Base-by-base conservation (phyloP, 2,888 invertebrate species). In the Charanyca ferruginea region DNA sequence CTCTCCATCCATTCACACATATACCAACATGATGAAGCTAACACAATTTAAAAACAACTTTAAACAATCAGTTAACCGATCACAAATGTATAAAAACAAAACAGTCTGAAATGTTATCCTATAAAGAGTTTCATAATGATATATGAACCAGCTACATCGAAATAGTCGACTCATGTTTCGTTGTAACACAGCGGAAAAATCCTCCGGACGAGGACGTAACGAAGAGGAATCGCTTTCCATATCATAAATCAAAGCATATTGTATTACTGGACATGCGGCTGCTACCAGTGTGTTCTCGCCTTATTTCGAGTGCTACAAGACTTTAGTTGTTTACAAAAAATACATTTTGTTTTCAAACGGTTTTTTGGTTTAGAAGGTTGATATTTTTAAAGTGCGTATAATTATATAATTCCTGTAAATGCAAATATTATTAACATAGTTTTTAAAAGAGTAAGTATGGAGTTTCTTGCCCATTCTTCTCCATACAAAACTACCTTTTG, bases 181-280 rank as follows among this genome's bases (percentile, higher is more conserved):
- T 32, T n/a, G 42, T 85, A 87, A 89, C 87, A 87, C 83, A 85
- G 88, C 86, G 90, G 90, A 91, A 92, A 91, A 93, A 92, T 89
- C 79, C 81, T 77, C 85, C 83, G 83, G 83, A 84, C 20, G 52
- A 9, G 49, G 54, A 35, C 83, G 77, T 91, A 91, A 91, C 93
- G 89, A 92, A 90, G 93, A 93, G 86, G 87, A 90, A 93, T 93
- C 83, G 88, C 74, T 89, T 83, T 85, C 84, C 86, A 87, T 89
- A 84, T 87, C 86, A 92, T 93, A 91, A 93, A 93, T 92, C 92
- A 92, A 89, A 86, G 76, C 83, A 85, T 89, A 90, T 92, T 91
- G 89, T 89, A 91, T 92, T 87, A 88, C 85, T 81, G 83, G 81
- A 79, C 81, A 73, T 72, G 65, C 59, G 68, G 63, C 53, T 70